Conservation (phyloP, 2,113 vertebrate species). For the Tragelaphus strepsiceros region DNA sequence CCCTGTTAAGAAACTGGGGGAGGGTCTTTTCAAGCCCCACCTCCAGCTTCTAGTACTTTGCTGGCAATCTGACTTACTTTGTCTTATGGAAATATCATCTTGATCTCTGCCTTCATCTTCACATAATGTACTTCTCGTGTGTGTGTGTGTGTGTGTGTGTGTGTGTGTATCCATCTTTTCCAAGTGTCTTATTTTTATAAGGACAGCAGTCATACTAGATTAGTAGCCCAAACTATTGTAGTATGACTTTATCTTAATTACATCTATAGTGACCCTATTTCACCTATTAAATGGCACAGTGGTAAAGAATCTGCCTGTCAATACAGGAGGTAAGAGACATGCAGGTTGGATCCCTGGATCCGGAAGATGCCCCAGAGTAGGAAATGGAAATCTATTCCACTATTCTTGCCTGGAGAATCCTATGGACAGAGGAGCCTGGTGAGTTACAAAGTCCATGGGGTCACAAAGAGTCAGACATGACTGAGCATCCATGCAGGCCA, state of each 20-base stretch:
- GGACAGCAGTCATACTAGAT: neutral
- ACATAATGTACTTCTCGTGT: neutral
- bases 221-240: neutral
- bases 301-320: neutral
- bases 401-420: neutral
- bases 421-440: neutral
- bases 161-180: neutral
- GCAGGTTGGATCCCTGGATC: neutral
- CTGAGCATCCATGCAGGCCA: neutral
- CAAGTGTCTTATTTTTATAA: neutral
- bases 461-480: neutral
- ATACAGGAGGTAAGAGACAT: neutral
- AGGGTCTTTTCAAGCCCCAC: accelerated
- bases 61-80: neutral
- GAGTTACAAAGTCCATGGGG: neutral
- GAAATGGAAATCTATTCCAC: neutral
- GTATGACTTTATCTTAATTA: neutral
- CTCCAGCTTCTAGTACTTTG: too few relatives aligned
- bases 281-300: neutral
- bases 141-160: neutral
- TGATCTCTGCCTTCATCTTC: neutral
- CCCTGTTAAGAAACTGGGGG: too few relatives aligned
- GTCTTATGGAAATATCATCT: too few relatives aligned
- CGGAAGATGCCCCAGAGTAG: neutral
- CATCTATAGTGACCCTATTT: neutral